A percentile compares a stretch with the other conserved stretches of the same genome.
Conservation (phyloP, 1,140 invertebrate genomes). For the Pogonus chalceus region DNA sequence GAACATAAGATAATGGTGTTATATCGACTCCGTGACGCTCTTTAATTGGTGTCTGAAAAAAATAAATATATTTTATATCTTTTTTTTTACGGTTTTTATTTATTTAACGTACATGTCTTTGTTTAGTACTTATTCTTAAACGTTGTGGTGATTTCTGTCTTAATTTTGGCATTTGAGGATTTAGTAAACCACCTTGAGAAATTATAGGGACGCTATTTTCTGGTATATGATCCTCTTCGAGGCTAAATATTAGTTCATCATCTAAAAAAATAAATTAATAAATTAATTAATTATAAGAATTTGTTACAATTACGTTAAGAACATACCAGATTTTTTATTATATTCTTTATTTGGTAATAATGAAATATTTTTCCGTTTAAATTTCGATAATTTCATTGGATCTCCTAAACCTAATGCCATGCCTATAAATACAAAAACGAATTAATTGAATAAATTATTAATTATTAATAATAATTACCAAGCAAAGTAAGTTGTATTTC, state of each 20-base stretch:
- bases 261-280: constrained; percentile 21
- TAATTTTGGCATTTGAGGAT: constrained; percentile 19
- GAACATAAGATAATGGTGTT: constrained; percentile 71
- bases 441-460: constrained; percentile 5
- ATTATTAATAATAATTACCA: constrained; percentile 33
- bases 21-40: constrained; percentile 73
- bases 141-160: constrained; percentile 27
- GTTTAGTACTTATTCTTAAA: constrained; percentile 20
- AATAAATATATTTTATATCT: constrained; percentile 10
- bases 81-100: constrained; percentile 1
- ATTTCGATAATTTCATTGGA: constrained; percentile 37
- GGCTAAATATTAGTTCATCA: constrained; percentile 56
- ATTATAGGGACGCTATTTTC: constrained; percentile 19
- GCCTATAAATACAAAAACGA: constrained; percentile 34
- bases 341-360: background rate
- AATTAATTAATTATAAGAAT: background rate
- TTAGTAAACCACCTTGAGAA: background rate
- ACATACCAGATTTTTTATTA: background rate
- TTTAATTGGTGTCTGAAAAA: constrained; percentile 44
- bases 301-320: background rate
- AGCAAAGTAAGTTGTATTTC: constrained; percentile 78
- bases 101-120: constrained; percentile 29
- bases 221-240: constrained; percentile 54
- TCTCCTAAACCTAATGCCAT: constrained; percentile 64
- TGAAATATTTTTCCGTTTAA: constrained; percentile 27